Percentiles rank a stretch among this genome's conserved stretches.
Evolutionary conservation across 2,113 vertebrate genomes (phyloP).

Genomic region (Typhlomys cinereus): DNA sequence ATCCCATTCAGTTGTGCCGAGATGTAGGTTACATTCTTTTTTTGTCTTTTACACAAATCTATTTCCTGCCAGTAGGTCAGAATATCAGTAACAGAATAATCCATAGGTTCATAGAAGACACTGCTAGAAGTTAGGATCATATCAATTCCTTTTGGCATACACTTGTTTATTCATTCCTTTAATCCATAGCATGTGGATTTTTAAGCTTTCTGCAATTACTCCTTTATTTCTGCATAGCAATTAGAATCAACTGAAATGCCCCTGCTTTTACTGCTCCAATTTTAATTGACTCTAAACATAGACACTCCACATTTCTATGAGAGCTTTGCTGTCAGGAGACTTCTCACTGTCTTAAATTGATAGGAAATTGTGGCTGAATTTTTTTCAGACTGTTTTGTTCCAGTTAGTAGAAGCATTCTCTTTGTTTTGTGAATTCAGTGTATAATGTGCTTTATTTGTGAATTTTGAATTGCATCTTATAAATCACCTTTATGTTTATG

Average conservation of each 20-base stretch:
- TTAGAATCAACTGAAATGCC: conserved; percentile 42
- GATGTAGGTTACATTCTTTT: not conserved
- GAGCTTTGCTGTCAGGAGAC: not conserved
- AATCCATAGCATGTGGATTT: not conserved
- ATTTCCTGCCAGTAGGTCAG: not conserved
- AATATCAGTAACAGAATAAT: not conserved
- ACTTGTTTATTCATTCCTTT: not conserved
- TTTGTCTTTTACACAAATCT: not conserved
- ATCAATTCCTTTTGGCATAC: not conserved
- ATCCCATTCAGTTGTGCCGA: not conserved
- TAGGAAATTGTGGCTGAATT: conserved; percentile 28
- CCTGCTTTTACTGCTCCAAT: not conserved
- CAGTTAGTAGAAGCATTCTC: conserved; percentile 9
- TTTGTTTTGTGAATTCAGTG: conserved; percentile 33
- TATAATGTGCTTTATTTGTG: conserved; percentile 32
- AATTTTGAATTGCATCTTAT: conserved; percentile 25
- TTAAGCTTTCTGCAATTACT: not conserved
- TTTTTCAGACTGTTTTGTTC: conserved; percentile 44
- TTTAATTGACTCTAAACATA: conserved; percentile 61
- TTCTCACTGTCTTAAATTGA: conserved; percentile 39
- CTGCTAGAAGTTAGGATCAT: not conserved
- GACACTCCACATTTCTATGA: not conserved
- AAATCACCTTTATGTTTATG: conserved; percentile 29
- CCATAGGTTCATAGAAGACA: not conserved
- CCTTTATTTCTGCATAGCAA: conserved; percentile 19